Evolutionary conservation across 2,888 invertebrate genomes (phyloP).

Genomic region (Stenoptilia bipunctidactyla): DNA sequence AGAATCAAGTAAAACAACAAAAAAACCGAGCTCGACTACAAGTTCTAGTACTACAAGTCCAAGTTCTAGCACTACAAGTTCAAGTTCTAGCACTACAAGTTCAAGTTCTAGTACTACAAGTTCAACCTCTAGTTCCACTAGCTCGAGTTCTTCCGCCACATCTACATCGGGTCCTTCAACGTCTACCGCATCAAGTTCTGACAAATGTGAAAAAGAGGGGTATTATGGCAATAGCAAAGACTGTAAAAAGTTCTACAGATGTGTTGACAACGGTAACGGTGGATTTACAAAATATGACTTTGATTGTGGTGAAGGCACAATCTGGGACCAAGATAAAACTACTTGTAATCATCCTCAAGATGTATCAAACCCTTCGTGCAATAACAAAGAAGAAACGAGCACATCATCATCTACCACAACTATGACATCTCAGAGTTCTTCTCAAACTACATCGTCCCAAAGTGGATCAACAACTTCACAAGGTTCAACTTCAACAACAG

Average conservation of each 20-base stretch:
- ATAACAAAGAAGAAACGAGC: slow-evolving; percentile 18
- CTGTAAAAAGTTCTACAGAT: slow-evolving; percentile 78
- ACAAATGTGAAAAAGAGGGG: slow-evolving; percentile 68
- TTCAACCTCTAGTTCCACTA: neutral
- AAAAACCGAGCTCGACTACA: slow-evolving; percentile 18
- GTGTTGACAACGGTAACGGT: slow-evolving; percentile 73
- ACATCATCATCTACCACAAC: slow-evolving; percentile 18
- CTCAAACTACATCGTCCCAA: slow-evolving; percentile 15
- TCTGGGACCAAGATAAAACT: slow-evolving; percentile 74
- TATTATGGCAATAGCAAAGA: slow-evolving; percentile 72
- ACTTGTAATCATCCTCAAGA: slow-evolving; percentile 57
- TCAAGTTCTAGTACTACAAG: slow-evolving; percentile 10
- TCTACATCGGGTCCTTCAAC: slow-evolving; percentile 18
- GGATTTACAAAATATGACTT: slow-evolving; percentile 73
- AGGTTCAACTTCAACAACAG: slow-evolving; percentile 3
- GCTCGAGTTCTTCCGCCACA: slow-evolving; percentile 12
- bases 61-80: slow-evolving; percentile 14
- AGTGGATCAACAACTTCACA: slow-evolving; percentile 9
- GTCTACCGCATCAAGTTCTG: slow-evolving; percentile 20
- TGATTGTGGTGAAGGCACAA: slow-evolving; percentile 76
- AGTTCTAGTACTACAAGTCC: neutral
- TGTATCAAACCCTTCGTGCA: slow-evolving; percentile 43
- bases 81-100: slow-evolving; percentile 16
- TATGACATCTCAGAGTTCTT: slow-evolving; percentile 16
- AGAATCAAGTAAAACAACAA: slow-evolving; percentile 7